Evolutionary conservation across 2,797 vertebrate genomes (phyloP).

Genomic region (Varecia variegata): DNA sequence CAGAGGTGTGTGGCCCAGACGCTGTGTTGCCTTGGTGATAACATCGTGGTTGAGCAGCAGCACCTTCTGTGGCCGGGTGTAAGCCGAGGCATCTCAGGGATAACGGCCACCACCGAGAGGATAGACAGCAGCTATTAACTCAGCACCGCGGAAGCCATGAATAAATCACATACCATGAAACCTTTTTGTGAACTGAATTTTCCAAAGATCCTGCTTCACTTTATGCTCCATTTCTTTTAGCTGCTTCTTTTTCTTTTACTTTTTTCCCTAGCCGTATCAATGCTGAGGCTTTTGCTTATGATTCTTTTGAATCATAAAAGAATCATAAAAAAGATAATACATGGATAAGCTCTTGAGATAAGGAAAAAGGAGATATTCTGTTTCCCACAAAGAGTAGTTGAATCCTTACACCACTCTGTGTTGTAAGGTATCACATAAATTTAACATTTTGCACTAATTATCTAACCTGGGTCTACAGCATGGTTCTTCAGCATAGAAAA

Average conservation of each 20-base stretch:
- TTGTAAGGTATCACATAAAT: neutral
- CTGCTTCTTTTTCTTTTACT: neutral
- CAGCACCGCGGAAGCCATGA: conserved; percentile 15
- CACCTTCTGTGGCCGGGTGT: neutral
- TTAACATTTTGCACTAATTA: neutral
- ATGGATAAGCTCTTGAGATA: neutral
- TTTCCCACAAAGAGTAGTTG: neutral
- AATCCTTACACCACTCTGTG: neutral
- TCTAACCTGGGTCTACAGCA: neutral
- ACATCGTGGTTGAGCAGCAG: neutral
- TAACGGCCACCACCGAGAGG: neutral
- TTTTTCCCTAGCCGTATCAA: neutral
- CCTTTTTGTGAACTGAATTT: conserved; percentile 26
- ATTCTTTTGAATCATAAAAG: too few species aligned
- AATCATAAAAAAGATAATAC: neutral
- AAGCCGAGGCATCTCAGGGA: conserved; percentile 29
- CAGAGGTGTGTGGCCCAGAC: neutral
- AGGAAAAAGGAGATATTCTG: neutral
- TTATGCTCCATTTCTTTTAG: conserved; percentile 47
- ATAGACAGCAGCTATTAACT: conserved; percentile 23
- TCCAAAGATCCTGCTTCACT: conserved; percentile 14
- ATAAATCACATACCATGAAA: conserved; percentile 37
- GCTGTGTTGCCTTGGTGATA: neutral
- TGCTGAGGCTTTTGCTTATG: neutral
- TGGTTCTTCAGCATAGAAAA: neutral